Percentiles rank a stretch among this genome's conserved stretches.
phyloP scores from a whole-genome alignment of 2,888 invertebrate genomes.

The Coenonympha arcania region DNA sequence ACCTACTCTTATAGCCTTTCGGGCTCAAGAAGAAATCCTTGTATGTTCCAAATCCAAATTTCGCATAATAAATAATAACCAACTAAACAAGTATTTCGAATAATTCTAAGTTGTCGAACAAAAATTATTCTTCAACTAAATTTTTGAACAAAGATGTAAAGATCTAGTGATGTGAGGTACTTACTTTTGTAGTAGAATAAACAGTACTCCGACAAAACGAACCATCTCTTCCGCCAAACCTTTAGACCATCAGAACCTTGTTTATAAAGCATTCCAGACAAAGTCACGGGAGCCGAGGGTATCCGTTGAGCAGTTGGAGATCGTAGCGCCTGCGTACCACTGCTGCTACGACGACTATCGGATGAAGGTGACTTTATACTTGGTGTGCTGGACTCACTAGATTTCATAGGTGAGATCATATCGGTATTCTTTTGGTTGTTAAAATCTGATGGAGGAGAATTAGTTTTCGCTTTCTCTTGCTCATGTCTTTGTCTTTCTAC shows the following conservation, averaged over 20 bases:
- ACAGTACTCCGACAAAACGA: conserved; percentile 93
- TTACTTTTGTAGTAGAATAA: conserved; percentile 95
- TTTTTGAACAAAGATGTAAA: no score
- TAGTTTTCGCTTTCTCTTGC: conserved; percentile 49
- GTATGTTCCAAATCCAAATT: no score
- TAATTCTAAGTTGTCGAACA: no score
- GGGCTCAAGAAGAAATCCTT: no score
- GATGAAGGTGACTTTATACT: conserved; percentile 69
- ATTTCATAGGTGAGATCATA: conserved; percentile 62
- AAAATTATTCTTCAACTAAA: no score
- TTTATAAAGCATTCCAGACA: conserved; percentile 92
- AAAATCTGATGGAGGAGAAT: conserved; percentile 54
- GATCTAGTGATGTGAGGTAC: no score
- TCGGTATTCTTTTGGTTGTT: conserved; percentile 51
- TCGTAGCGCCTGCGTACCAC: conserved; percentile 78
- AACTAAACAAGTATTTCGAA: no score
- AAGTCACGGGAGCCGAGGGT: conserved; percentile 86
- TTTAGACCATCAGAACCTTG: conserved; percentile 94
- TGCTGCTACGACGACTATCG: conserved; percentile 66
- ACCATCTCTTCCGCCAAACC: conserved; percentile 96
- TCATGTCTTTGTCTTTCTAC: conserved; percentile 51
- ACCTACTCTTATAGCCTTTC: no score
- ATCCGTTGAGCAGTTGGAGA: conserved; percentile 90
- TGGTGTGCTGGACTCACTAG: conserved; percentile 64
- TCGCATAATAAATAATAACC: no score